Evolutionary conservation across 2,888 invertebrate genomes (phyloP).

Genomic region (Xestia xanthographa): DNA sequence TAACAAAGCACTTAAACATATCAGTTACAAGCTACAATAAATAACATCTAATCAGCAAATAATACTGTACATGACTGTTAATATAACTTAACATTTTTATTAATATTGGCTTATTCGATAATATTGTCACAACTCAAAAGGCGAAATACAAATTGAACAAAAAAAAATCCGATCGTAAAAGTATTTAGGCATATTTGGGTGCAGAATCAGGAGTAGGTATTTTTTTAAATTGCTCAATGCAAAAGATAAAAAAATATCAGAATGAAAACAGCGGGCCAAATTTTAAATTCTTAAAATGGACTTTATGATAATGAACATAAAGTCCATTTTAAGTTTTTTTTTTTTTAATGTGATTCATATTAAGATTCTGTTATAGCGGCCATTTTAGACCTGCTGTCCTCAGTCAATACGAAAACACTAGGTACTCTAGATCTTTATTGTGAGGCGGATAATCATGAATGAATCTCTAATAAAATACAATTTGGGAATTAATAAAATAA

Average conservation of each 20-base stretch:
- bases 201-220: too few species aligned
- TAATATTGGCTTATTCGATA: conserved; percentile 60
- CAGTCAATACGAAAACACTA: not conserved
- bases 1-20: conserved; percentile 88
- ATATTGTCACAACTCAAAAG: conserved; percentile 44
- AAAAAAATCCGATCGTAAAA: not conserved
- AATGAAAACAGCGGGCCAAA: too few species aligned
- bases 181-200: not conserved
- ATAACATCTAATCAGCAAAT: conserved; percentile 89
- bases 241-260: not conserved
- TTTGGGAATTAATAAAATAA: not conserved
- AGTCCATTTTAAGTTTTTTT: too few species aligned
- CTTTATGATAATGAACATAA: too few species aligned
- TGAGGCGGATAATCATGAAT: not conserved
- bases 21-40: conserved; percentile 86
- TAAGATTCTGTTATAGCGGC: too few species aligned
- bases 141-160: conserved; percentile 18
- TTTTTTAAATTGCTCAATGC: not conserved
- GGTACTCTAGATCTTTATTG: not conserved
- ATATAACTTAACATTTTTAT: conserved; percentile 84
- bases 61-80: conserved; percentile 90
- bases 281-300: too few species aligned
- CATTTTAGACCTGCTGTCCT: too few species aligned
- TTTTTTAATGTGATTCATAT: too few species aligned
- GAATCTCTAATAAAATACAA: not conserved